Base-by-base conservation (phyloP, 2,888 invertebrate genomes). In the Omphaloscelis lunosa region DNA sequence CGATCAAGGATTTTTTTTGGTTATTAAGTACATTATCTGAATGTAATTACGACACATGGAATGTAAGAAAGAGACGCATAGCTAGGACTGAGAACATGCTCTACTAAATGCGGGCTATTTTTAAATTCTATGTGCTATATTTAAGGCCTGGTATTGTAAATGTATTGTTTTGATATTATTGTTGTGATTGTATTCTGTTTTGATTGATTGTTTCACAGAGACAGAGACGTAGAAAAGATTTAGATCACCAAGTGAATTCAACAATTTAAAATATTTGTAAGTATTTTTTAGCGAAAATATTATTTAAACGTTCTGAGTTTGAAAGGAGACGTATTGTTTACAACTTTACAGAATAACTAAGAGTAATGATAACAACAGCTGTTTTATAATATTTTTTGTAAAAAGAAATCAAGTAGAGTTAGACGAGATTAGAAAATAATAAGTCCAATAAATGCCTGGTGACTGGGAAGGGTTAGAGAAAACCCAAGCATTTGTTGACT, bases 261-360 rank as follows among this genome's bases (percentile, higher is more conserved):
- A 9, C 12, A 17, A 17, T 39, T 70, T 29, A 39, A 69, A 51
- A 39, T 51, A 72, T 58, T 72, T 58, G 29, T 63, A 3, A 56
- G n/a, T 41, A 51, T 41, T 58, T 63, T 72, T 63, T n/a, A 34
- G 29, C 23, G 39, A 58, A 63, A 27, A 63, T 63, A 17, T 51
- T 41, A 78, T 45, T 80, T n/a, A 72, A 20, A 51, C 23, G 6
- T 58, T 80, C 48, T 0, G 20, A 20, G 56, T 72, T 78, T 80
- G 51, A 65, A 23, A 72, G 8, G 63, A 63, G 23, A 72, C 51
- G 41, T 65, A 72, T 51, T 63, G 51, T 65, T 63, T 17, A n/a
- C n/a, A n/a, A n/a, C n/a, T n/a, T n/a, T n/a, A 41, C 48, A 12
- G 12, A 58, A 80, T 72, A 80, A 72, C 48, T 72, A 72, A 72